These are phyloP conservation scores for Mixornis gularis DNA, from an alignment of 2,113 vertebrate genomes.

Conservation along the genomic window DNA sequence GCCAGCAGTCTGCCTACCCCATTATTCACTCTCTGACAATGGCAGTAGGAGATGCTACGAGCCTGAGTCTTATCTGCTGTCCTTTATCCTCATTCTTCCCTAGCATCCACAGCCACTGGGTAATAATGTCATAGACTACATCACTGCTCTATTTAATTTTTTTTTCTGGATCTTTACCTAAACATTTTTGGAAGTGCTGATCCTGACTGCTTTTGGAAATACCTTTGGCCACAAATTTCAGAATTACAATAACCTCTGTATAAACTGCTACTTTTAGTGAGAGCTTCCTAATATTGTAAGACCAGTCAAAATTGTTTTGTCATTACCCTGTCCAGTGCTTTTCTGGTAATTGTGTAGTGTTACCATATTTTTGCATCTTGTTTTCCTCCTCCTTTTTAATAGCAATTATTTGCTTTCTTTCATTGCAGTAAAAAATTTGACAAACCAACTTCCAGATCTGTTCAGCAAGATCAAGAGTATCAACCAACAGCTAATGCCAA, in stretches of 20 bases:
- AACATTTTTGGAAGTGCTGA: neutral
- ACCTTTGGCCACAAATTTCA: neutral
- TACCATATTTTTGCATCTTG: neutral
- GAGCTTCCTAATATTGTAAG: neutral
- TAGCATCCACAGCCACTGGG: neutral
- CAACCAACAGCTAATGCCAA: constrained; percentile 76
- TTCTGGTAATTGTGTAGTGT: neutral
- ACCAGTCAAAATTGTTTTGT: neutral
- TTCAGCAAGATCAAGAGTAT: constrained; percentile 85
- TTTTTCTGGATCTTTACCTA: neutral
- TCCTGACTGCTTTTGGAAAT: neutral
- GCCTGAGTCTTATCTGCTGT: neutral
- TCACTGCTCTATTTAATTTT: neutral
- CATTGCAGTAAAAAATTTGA: constrained; percentile 81
- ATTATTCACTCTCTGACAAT: neutral
- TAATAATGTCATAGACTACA: neutral
- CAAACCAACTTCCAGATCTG: constrained; percentile 83
- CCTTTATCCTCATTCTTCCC: neutral
- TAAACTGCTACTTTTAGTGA: neutral
- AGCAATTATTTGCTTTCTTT: neutral
- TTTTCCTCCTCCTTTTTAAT: neutral
- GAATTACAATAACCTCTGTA: neutral
- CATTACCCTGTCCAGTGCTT: neutral
- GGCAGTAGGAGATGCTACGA: neutral
- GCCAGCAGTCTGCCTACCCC: neutral